phyloP scores from a whole-genome alignment of 1,140 invertebrate genomes.

The Acarapis woodi region DNA sequence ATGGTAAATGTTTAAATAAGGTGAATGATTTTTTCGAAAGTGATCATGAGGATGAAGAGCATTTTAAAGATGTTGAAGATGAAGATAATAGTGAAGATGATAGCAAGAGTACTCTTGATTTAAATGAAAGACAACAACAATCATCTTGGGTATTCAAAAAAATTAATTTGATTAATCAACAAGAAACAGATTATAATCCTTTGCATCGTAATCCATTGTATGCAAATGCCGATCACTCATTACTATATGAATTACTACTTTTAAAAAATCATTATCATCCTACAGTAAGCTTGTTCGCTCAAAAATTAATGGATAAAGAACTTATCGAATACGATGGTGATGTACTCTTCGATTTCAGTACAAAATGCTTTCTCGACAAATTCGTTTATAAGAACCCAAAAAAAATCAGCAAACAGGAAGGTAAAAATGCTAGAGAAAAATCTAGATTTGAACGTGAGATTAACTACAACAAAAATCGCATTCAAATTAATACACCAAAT shows the following conservation, averaged over 20 bases:
- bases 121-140: constrained; percentile 8
- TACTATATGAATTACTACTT: constrained; percentile 36
- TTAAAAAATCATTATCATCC: constrained; percentile 60
- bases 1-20: neutral
- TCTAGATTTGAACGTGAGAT: neutral
- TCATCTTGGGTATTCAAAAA: constrained; percentile 8
- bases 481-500: constrained; percentile 13
- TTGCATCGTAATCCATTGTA: constrained; percentile 48
- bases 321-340: constrained; percentile 56
- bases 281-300: constrained; percentile 56
- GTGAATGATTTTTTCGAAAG: constrained; percentile 12
- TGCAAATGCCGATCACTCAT: constrained; percentile 34
- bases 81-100: constrained; percentile 15
- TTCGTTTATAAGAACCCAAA: constrained; percentile 94
- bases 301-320: constrained; percentile 32
- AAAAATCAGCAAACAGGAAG: constrained; percentile 21
- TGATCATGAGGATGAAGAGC: constrained; percentile 17
- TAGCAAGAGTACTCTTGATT: constrained; percentile 7
- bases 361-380: constrained; percentile 63
- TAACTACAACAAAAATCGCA: neutral
- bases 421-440: constrained; percentile 5
- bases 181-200: constrained; percentile 30
- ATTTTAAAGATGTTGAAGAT: constrained; percentile 15
- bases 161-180: constrained; percentile 17
- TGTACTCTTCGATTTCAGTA: constrained; percentile 63